Evolutionary conservation across 37 sponge, comb jelly and placozoan genomes (phyloP).

Genomic region (Chondrosia reniformis): DNA sequence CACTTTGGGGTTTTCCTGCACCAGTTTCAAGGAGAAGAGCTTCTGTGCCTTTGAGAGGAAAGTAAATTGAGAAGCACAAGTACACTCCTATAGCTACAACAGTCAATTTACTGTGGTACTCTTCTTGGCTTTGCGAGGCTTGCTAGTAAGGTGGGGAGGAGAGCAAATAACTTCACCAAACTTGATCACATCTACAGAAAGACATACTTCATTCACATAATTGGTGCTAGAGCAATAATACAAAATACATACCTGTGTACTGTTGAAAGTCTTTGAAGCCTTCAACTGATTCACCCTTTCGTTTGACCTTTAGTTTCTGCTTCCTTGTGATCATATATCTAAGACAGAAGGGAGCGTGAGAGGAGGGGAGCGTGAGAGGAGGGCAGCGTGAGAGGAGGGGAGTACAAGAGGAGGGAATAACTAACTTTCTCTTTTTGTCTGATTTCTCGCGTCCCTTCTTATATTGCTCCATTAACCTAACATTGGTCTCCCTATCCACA

Average conservation of each 20-base stretch:
- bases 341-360: too few relatives aligned
- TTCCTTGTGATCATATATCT: conserved; percentile 50
- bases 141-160: conserved; percentile 63
- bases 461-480: conserved; percentile 31
- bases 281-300: conserved; percentile 5
- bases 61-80: not conserved
- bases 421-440: conserved; percentile 13
- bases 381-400: too few relatives aligned
- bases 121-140: conserved; percentile 32
- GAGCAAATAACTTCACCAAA: conserved; percentile 78
- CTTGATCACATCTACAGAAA: conserved; percentile 45
- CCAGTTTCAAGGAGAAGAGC: not conserved
- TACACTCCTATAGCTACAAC: not conserved
- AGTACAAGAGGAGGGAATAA: too few relatives aligned
- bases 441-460: conserved; percentile 37
- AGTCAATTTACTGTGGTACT: not conserved
- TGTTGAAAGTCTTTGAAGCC: not conserved
- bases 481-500: conserved; percentile 65
- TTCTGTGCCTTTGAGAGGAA: not conserved
- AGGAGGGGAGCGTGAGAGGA: too few relatives aligned
- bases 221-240: not conserved
- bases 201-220: not conserved
- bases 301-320: conserved; percentile 24
- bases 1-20: not conserved
- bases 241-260: not conserved